Evolutionary conservation across 2,888 invertebrate species (phyloP).

Genomic region (Tryphoninae sp.): DNA sequence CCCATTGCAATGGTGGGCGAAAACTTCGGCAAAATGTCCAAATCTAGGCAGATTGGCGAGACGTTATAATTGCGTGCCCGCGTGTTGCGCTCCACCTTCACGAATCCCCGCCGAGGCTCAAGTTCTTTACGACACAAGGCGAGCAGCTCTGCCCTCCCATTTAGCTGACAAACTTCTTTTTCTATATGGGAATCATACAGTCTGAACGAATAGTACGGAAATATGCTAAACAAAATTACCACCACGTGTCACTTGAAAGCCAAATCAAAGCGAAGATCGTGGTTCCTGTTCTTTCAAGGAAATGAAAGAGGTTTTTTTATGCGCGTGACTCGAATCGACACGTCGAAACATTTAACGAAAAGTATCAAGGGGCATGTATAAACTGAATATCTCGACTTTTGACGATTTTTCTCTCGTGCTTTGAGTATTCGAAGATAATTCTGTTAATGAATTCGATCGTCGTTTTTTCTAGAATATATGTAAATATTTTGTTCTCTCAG

Average conservation of each 20-base stretch:
- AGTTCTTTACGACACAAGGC: constrained; percentile 77
- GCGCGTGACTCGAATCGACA: no score
- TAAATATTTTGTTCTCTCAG: not conserved
- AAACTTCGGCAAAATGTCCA: constrained; percentile 80
- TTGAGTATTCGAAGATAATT: not conserved
- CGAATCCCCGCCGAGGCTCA: constrained; percentile 80
- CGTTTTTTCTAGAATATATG: constrained; percentile 7
- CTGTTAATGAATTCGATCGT: not conserved
- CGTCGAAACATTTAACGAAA: no score
- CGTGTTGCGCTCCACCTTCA: constrained; percentile 79
- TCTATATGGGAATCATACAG: constrained; percentile 78
- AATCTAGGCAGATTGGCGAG: constrained; percentile 80
- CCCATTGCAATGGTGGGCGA: constrained; percentile 82
- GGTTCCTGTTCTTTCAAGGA: not conserved
- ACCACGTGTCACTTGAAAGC: no score
- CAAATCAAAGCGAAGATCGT: no score
- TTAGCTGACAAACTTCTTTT: constrained; percentile 80
- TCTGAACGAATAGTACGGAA: constrained; percentile 62
- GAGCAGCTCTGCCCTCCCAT: constrained; percentile 79
- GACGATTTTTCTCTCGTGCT: not conserved
- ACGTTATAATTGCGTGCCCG: constrained; percentile 81
- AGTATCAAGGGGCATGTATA: no score
- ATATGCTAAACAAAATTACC: constrained; percentile 3
- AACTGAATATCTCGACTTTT: no score
- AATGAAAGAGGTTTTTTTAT: no score